A percentile compares a stretch with the other conserved stretches of the same genome.
Evolutionary conservation across 2,797 vertebrate species (phyloP).

Genomic region (Sarcophilus harrisii): DNA sequence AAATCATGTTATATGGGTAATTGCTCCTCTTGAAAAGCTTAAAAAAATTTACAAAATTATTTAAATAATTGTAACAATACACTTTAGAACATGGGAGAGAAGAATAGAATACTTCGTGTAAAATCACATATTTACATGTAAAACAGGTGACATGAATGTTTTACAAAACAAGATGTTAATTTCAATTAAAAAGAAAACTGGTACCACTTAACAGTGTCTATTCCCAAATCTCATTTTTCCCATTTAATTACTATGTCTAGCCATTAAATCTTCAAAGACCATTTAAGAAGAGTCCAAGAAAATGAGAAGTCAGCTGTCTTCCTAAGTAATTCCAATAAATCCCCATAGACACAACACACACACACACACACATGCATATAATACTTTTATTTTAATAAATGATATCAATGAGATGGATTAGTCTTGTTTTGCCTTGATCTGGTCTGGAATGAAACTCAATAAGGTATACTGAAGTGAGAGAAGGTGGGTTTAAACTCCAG

Average conservation of each 20-base stretch:
- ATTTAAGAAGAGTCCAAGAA: conserved; percentile 66
- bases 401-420: background rate
- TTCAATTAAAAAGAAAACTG: conserved; percentile 78
- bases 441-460: background rate
- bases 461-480: background rate
- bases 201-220: conserved; percentile 63
- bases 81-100: conserved; percentile 2
- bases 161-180: conserved; percentile 66
- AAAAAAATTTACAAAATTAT: conserved; percentile 57
- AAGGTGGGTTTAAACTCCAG: background rate
- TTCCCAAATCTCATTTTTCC: conserved; percentile 75
- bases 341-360: background rate
- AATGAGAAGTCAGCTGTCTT: conserved; percentile 1
- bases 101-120: conserved; percentile 37
- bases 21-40: conserved; percentile 21
- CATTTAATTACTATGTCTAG: conserved; percentile 65
- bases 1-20: conserved; percentile 38
- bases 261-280: conserved; percentile 67
- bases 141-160: conserved; percentile 59
- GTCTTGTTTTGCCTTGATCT: background rate
- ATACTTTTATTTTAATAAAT: background rate
- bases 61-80: conserved; percentile 47
- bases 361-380: background rate
- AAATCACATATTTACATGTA: conserved; percentile 39
- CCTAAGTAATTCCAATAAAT: conserved; percentile 4